Conservation (phyloP, 1,140 invertebrate species). For the Macrocentrus cingulum region DNA sequence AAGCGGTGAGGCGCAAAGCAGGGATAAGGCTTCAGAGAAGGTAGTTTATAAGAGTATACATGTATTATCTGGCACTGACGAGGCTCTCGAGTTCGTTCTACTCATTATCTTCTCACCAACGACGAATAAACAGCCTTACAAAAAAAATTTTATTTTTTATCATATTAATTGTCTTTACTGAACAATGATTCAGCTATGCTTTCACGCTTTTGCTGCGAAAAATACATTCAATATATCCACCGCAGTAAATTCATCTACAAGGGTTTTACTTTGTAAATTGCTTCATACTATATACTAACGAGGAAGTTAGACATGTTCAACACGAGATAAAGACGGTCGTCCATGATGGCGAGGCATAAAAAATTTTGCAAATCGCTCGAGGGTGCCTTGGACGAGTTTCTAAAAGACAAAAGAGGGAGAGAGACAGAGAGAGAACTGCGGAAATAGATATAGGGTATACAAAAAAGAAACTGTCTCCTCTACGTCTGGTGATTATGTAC, state of each 20-base stretch:
- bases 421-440: not conserved
- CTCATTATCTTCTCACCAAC: constrained; percentile 23
- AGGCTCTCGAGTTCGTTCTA: constrained; percentile 14
- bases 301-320: not conserved
- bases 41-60: too few relatives aligned
- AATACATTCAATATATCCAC: too few relatives aligned
- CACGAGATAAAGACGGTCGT: not conserved
- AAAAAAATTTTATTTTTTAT: not conserved
- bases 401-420: not conserved
- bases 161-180: not conserved
- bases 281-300: not conserved
- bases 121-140: constrained; percentile 1
- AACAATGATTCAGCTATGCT: not conserved
- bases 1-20: constrained; percentile 7
- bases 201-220: not conserved
- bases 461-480: constrained; percentile 2
- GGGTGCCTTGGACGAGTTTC: constrained; percentile 11
- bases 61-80: constrained; percentile 1
- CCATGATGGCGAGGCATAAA: constrained; percentile 8
- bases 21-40: constrained; percentile 9
- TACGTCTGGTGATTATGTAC: not conserved
- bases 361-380: constrained; percentile 20
- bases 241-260: too few relatives aligned
- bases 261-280: not conserved
- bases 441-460: not conserved